Percentiles rank a stretch among this genome's conserved stretches.
phyloP scores from a whole-genome alignment of 2,113 vertebrate species.

The Pelvicachromis taeniatus region DNA sequence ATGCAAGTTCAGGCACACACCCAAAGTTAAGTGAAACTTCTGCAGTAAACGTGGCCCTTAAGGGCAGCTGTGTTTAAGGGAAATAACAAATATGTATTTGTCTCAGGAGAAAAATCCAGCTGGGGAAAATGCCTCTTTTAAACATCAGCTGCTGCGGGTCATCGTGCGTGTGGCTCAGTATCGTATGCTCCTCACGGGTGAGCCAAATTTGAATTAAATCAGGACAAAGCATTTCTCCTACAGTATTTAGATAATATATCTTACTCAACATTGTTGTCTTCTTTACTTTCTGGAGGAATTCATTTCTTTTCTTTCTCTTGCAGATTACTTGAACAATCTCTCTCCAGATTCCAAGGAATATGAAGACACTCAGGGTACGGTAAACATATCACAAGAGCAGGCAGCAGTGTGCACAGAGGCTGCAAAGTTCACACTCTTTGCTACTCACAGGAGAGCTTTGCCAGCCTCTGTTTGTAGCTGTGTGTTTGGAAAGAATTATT shows the following conservation, averaged over 20 bases:
- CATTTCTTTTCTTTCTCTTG: constrained; percentile 23
- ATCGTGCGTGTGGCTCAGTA: constrained; percentile 90
- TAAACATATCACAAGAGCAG: neutral
- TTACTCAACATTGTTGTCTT: neutral
- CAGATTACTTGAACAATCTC: constrained; percentile 98
- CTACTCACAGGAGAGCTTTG: constrained; percentile 7
- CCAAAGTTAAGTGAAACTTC: neutral
- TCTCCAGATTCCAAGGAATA: constrained; percentile 93
- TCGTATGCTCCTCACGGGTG: constrained; percentile 91
- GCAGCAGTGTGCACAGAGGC: neutral
- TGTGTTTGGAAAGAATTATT: constrained; percentile 33
- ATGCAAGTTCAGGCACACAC: neutral
- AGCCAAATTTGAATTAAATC: constrained; percentile 10
- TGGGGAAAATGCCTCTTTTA: constrained; percentile 72
- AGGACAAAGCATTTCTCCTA: neutral
- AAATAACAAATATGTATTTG: neutral
- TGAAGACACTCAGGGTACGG: constrained; percentile 89
- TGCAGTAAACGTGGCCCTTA: neutral
- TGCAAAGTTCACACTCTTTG: neutral
- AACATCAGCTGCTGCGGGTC: constrained; percentile 86
- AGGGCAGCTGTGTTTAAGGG: neutral
- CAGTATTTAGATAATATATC: neutral
- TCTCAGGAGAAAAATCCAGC: constrained; percentile 74
- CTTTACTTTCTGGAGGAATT: neutral
- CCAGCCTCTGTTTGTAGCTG: neutral